Base-by-base conservation (phyloP, 2,113 vertebrate genomes). In the Heliornis fulica region DNA sequence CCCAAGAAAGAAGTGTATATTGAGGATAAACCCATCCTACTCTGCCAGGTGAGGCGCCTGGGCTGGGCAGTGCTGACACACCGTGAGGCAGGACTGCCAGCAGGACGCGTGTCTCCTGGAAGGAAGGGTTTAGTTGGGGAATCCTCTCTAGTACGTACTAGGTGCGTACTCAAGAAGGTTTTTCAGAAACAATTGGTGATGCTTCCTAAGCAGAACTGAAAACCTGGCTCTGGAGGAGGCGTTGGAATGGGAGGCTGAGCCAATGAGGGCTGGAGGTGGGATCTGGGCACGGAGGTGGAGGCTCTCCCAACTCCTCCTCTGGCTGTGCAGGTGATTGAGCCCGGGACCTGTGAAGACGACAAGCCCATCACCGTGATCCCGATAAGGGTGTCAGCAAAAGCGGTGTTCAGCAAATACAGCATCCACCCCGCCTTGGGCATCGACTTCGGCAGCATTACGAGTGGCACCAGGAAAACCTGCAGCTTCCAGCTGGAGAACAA, bases 291-390 rank as follows among this genome's bases (percentile, higher is more conserved):
- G 38, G 43, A n/a, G 53, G 1, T 6, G 26, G 48, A 63, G 53
- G 4, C 32, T 79, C 68, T 60, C 28, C 72, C 59, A 60, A 8
- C 9, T 28, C 25, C 17, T 61, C 15, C 72, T 86, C 31, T 0
- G 75, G 18, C 31, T 50, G n/a, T n/a, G 46, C 84, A 99, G 99
- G 97, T 99, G 60, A 98, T 98, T 89, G 99, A 99, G 69, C 98
- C 98, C 54, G 98, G 10, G 54, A 8, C 96, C 13, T 23, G 89
- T 14, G 93, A 98, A 43, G 98, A 95, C 66, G 97, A 97, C 10
- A 98, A 98, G 96, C 92, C 92, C 50, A 97, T 99, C 1, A 97
- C 97, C 81, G 92, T 85, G 84, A 97, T 99, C 79, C 93, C 98
- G 7, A 96, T 99, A 63, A 98, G 91, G 18, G 81, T 99, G 75